These are phyloP conservation scores for Macropus fuliginosus DNA, from an alignment of 2,797 vertebrate genomes.

Conservation along the genomic window DNA sequence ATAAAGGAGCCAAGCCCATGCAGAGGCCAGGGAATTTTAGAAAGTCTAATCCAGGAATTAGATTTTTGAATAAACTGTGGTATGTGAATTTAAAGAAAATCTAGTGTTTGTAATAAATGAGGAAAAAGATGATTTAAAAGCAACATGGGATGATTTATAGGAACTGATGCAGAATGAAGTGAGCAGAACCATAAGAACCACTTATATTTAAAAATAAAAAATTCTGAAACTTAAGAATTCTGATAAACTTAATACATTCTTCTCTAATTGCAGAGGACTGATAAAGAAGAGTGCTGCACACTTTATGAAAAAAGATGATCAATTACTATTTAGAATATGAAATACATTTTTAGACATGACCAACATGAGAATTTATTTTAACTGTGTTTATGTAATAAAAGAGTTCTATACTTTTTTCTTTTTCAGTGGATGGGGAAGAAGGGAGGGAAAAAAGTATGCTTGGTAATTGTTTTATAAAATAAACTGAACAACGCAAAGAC, in stretches of 20 bases:
- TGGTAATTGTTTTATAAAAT: not conserved
- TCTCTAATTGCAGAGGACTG: not conserved
- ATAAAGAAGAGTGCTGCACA: not conserved
- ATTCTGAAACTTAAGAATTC: not conserved
- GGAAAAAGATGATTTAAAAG: not conserved
- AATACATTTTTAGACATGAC: not conserved
- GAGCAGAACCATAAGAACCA: not conserved
- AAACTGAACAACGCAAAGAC: not conserved
- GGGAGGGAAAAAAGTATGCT: not conserved
- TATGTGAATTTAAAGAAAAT: not conserved
- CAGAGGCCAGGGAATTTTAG: not conserved
- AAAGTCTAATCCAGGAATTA: not conserved
- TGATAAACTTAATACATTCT: not conserved
- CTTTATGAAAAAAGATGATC: not conserved
- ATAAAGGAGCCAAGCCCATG: not conserved
- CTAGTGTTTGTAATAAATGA: not conserved
- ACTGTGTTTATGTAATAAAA: not conserved
- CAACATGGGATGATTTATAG: not conserved
- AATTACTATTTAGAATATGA: not conserved
- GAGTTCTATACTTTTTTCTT: not conserved
- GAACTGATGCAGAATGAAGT: not conserved
- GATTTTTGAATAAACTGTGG: not conserved
- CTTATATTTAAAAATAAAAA: not conserved
- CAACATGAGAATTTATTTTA: not conserved
- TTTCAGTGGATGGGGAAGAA: not conserved